Percentiles rank a stretch among this genome's conserved stretches.
These are phyloP conservation scores for Scomber japonicus DNA, from an alignment of 2,113 vertebrate genomes.

Conservation along the genomic window DNA sequence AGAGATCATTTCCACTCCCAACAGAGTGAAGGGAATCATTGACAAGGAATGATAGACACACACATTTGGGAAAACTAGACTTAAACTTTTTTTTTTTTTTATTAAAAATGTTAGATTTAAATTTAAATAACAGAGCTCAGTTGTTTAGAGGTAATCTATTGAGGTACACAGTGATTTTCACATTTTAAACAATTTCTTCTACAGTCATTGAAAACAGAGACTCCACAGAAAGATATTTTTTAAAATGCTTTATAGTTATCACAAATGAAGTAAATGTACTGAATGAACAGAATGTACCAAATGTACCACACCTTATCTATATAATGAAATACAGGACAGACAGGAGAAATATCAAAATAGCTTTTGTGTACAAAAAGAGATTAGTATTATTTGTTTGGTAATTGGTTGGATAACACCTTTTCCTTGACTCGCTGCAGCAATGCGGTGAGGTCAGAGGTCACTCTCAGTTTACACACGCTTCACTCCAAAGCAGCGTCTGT, in stretches of 20 bases:
- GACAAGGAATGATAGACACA: background rate
- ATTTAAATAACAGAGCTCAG: background rate
- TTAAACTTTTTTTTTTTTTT: conserved; percentile 16
- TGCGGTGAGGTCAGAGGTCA: background rate
- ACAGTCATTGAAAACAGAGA: background rate
- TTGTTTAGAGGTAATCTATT: background rate
- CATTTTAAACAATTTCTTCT: conserved; percentile 1
- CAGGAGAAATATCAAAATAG: background rate
- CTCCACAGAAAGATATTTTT: too few relatives aligned
- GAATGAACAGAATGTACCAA: too few relatives aligned
- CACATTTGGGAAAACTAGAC: background rate
- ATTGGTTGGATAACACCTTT: background rate
- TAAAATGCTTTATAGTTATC: background rate
- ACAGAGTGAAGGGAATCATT: background rate
- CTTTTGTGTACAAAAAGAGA: background rate
- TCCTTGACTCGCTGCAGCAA: background rate
- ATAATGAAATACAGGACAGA: background rate
- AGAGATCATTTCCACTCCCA: background rate
- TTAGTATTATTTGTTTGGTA: background rate
- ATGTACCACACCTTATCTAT: background rate
- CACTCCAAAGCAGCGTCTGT: background rate
- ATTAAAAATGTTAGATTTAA: background rate
- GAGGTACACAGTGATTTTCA: background rate
- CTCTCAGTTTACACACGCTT: fast-evolving
- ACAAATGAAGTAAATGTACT: background rate